Evolutionary conservation across 2,113 vertebrate species (phyloP).

Genomic region (Prolemur simus): DNA sequence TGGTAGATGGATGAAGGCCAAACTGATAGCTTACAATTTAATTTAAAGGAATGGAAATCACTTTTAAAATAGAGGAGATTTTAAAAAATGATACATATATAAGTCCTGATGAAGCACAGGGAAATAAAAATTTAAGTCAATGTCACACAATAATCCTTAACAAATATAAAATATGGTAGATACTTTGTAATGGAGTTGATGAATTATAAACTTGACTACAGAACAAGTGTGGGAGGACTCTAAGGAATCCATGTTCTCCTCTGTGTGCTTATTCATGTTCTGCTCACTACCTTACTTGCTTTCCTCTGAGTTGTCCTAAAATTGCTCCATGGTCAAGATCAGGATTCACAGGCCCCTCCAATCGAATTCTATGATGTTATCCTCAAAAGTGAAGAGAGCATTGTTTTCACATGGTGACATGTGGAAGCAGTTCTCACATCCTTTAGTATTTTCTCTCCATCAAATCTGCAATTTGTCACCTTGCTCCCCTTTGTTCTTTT

Average conservation of each 20-base stretch:
- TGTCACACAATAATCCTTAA: neutral
- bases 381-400: neutral
- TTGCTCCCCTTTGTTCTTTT: neutral
- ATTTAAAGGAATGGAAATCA: neutral
- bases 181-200: neutral
- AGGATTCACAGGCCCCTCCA: neutral
- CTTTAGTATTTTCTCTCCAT: neutral
- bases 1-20: neutral
- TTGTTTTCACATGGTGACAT: neutral
- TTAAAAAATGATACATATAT: neutral
- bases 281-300: neutral
- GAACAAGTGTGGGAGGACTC: neutral
- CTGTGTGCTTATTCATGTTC: neutral
- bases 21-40: neutral
- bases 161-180: neutral
- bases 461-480: neutral
- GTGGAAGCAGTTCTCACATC: neutral
- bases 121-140: neutral
- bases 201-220: neutral
- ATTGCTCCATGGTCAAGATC: neutral
- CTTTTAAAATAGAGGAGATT: neutral
- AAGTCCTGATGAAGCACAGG: neutral
- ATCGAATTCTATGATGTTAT: fast-evolving
- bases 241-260: neutral
- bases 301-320: neutral